A percentile compares a stretch with the other conserved stretches of the same genome.
These are phyloP conservation scores for Eidolon dupreanum DNA, from an alignment of 2,797 vertebrate genomes.

Conservation along the genomic window DNA sequence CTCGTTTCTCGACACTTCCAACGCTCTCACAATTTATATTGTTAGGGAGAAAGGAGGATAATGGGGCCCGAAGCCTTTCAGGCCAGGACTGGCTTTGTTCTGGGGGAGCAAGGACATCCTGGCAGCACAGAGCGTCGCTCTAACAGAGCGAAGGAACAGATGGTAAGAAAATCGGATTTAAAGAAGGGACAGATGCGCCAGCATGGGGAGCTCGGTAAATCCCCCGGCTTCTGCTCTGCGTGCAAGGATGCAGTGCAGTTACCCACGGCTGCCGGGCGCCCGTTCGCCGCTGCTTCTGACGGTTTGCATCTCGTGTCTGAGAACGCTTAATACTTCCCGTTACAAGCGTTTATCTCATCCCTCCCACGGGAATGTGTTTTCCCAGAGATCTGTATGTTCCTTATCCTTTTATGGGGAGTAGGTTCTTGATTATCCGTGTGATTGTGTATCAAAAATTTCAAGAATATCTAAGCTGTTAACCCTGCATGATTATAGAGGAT, in stretches of 20 bases:
- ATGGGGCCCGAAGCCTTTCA: not conserved
- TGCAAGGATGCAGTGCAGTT: slow-evolving; percentile 57
- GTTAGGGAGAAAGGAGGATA: not conserved
- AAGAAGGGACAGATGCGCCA: slow-evolving; percentile 84
- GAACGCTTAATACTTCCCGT: slow-evolving; percentile 70
- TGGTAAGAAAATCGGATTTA: slow-evolving; percentile 87
- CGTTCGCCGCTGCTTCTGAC: slow-evolving; percentile 71
- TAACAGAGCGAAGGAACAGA: slow-evolving; percentile 82
- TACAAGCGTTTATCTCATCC: slow-evolving; percentile 71
- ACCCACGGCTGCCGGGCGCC: not conserved
- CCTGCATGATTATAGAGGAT: slow-evolving; percentile 9
- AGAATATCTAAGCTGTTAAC: slow-evolving; percentile 38
- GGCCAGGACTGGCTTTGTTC: slow-evolving; percentile 57
- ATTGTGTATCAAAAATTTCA: slow-evolving; percentile 61
- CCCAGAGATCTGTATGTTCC: slow-evolving; percentile 51
- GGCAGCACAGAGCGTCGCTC: slow-evolving; percentile 68
- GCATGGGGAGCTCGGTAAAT: slow-evolving; percentile 81
- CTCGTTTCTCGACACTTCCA: not conserved
- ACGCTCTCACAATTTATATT: not conserved
- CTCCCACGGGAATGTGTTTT: slow-evolving; percentile 64
- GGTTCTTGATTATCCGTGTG: slow-evolving; percentile 51
- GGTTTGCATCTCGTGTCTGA: slow-evolving; percentile 77
- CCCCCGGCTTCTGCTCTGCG: slow-evolving; percentile 80
- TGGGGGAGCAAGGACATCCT: slow-evolving; percentile 40
- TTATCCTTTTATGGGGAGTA: slow-evolving; percentile 64